A percentile compares a stretch with the other conserved stretches of the same genome.
Evolutionary conservation across 2,113 vertebrate genomes (phyloP).

Genomic region (Piprites chloris): DNA sequence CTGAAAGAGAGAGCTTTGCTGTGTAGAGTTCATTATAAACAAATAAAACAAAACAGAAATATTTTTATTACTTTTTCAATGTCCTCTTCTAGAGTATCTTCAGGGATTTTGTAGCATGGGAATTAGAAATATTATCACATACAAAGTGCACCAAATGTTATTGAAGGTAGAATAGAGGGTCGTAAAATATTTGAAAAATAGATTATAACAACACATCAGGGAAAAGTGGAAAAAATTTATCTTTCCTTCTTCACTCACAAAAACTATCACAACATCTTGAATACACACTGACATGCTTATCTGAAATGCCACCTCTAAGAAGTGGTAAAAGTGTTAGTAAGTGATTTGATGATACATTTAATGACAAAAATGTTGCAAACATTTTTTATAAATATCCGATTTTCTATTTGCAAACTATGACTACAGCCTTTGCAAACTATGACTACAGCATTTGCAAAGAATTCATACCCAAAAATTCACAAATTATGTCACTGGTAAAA

Average conservation of each 20-base stretch:
- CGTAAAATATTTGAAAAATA: not conserved
- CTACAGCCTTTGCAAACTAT: not conserved
- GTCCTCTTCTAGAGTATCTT: not conserved
- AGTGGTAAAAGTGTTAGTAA: not conserved
- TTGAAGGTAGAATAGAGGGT: not conserved
- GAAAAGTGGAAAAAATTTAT: not conserved
- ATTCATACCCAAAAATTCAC: not conserved
- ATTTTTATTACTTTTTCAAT: not conserved
- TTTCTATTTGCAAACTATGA: not conserved
- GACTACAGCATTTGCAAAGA: not conserved
- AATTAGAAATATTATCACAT: not conserved
- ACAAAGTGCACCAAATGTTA: not conserved
- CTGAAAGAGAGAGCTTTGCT: not conserved
- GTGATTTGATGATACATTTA: not conserved
- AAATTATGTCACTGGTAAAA: not conserved
- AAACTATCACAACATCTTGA: not conserved
- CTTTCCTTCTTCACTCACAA: not conserved
- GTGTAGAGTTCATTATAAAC: not conserved
- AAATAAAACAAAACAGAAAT: not conserved
- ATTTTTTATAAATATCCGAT: not conserved
- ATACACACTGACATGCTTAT: not conserved
- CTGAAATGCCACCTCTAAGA: not conserved
- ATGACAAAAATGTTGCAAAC: not conserved
- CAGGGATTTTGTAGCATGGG: not conserved
- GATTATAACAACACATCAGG: not conserved